Conservation (phyloP, 2,888 invertebrate species). For the Machimus rusticus region DNA sequence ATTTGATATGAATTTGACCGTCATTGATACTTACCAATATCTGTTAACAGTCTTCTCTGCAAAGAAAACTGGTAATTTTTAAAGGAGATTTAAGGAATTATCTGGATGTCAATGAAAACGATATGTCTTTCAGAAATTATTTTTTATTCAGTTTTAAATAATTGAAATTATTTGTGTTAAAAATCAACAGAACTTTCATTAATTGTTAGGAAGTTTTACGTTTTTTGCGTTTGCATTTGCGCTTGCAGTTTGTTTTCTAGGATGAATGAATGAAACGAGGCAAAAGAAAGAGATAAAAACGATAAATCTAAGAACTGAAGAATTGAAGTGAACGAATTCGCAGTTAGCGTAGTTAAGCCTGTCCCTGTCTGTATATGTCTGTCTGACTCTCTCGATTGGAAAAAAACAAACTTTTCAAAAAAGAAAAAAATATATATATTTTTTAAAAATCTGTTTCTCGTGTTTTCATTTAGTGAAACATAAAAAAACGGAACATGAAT, state of each 20-base stretch:
- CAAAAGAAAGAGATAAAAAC: slow-evolving; percentile 40
- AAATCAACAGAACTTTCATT: slow-evolving; percentile 51
- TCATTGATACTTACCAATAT: not conserved
- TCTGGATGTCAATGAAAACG: not conserved
- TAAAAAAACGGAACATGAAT: slow-evolving; percentile 51
- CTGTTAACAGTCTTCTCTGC: not conserved
- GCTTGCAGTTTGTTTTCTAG: slow-evolving; percentile 43
- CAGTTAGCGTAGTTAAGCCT: not conserved
- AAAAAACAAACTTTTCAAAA: slow-evolving; percentile 37
- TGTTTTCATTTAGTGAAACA: slow-evolving; percentile 38
- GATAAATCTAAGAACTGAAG: slow-evolving; percentile 40
- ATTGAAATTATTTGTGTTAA: slow-evolving; percentile 52
- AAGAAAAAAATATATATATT: slow-evolving; percentile 26
- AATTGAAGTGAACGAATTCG: not conserved
- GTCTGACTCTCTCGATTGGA: not conserved
- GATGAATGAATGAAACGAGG: slow-evolving; percentile 35
- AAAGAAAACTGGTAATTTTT: not conserved
- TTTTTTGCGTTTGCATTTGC: slow-evolving; percentile 39
- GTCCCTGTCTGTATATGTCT: slow-evolving; percentile 13
- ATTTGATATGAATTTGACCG: too few relatives aligned
- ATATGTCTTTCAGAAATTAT: slow-evolving; percentile 37
- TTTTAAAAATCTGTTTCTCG: slow-evolving; percentile 37
- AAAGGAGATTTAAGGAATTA: not conserved
- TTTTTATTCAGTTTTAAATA: slow-evolving; percentile 50
- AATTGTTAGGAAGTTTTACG: slow-evolving; percentile 49